Evolutionary conservation across 2,113 vertebrate species (phyloP), one percentile per base, ranked within the genome.

Genomic region (Chaenogobius annularis): DNA sequence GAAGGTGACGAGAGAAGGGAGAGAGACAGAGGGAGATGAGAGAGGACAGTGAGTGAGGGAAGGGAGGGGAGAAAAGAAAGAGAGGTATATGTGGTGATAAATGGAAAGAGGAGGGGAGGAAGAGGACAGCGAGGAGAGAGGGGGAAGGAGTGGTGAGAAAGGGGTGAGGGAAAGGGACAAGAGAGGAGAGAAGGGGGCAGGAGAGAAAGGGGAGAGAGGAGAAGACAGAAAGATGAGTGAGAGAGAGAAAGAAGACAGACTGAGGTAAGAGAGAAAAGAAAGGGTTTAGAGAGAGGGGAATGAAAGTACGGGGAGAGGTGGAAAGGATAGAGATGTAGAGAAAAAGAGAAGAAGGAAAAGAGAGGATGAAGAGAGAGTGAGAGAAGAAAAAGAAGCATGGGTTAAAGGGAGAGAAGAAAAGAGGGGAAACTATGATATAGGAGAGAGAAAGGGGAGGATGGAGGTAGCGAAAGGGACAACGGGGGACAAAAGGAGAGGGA

Each of bases 161-260:
- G 6, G 7, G 11, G 15, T 7, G 15, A 19, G 14, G 1, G 4
- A 17, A 14, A 14, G 46, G 5, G 37, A 40, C 3, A 5, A 14
- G 47, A 19, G 1, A 50, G 47, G 15, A 7, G 3, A 50, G 15
- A 17, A 3, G 17, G 4, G 14, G 1, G 15, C 1, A 3, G 5
- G 47, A 19, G 47, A 50, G 11, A 14, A 10, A 59, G 82, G 82
- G 78, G 44, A 12, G 11, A 92, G 91, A 93, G 94, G 93, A 91
- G 94, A 93, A 6, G 7, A 3, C 4, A 15, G 19, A 14, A 1
- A 1, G 6, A 55, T 7, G n/a, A 22, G 8, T 8, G 1, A 11
- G 6, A 54, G 69, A 58, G 70, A 35, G 61, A n/a, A 63, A 56
- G 69, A 46, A 3, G 3, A 35, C n/a, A 6, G 35, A 6, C 35